A percentile compares a stretch with the other conserved stretches of the same genome.
Conservation (phyloP, 2,888 invertebrate genomes). For the Epistrophella euchroma region DNA sequence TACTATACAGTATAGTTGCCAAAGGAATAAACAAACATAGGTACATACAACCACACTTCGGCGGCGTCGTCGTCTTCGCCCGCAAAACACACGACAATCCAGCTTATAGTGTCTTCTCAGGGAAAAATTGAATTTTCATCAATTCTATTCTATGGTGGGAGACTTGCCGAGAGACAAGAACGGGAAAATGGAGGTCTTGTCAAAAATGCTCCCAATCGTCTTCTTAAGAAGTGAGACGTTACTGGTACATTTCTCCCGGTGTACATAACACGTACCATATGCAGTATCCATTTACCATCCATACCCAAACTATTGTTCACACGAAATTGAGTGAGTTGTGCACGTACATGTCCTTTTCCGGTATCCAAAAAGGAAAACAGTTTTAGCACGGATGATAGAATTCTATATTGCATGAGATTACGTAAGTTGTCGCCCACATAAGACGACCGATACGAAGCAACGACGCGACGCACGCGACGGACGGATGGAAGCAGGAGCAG, state of each 20-base stretch:
- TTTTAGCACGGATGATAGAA: slow-evolving; percentile 64
- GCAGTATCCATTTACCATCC: slow-evolving; percentile 24
- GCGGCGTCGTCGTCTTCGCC: neutral
- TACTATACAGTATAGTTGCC: slow-evolving; percentile 13
- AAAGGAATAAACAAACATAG: slow-evolving; percentile 28
- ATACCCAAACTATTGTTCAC: slow-evolving; percentile 56
- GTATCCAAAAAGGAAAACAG: slow-evolving; percentile 59
- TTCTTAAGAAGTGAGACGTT: slow-evolving; percentile 41
- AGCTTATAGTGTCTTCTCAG: slow-evolving; percentile 44
- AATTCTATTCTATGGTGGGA: neutral
- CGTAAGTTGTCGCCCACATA: slow-evolving; percentile 40
- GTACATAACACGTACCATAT: slow-evolving; percentile 50
- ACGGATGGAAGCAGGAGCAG: neutral
- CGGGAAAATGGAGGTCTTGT: slow-evolving; percentile 28
- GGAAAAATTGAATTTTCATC: slow-evolving; percentile 59
- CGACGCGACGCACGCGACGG: no score
- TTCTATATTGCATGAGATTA: slow-evolving; percentile 46
- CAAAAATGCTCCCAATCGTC: slow-evolving; percentile 60
- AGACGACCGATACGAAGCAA: neutral
- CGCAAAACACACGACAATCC: slow-evolving; percentile 28
- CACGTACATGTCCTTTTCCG: slow-evolving; percentile 65
- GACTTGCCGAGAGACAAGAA: neutral
- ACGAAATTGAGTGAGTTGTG: slow-evolving; percentile 68
- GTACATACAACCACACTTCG: slow-evolving; percentile 10
- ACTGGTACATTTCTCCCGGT: slow-evolving; percentile 12